Evolutionary conservation across 2,113 vertebrate species (phyloP).

Genomic region (Orcinus orca): DNA sequence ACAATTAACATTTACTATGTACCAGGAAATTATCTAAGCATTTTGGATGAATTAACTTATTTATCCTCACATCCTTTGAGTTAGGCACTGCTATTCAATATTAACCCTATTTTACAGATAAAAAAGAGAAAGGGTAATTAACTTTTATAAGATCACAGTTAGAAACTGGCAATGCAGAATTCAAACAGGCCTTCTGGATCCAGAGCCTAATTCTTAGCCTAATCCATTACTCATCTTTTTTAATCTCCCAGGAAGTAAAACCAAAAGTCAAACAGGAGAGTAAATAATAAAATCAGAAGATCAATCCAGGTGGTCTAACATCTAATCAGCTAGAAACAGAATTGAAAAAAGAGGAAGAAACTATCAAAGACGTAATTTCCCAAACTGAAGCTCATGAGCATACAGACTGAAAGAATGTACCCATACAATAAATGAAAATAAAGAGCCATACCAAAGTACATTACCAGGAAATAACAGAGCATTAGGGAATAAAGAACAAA

Average conservation of each 20-base stretch:
- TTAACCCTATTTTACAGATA: background rate
- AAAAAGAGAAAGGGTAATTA: background rate
- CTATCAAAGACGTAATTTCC: background rate
- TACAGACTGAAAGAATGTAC: background rate
- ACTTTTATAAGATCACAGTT: background rate
- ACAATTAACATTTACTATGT: background rate
- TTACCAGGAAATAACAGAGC: background rate
- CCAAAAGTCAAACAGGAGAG: background rate
- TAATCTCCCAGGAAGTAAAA: background rate
- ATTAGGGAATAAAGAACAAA: background rate
- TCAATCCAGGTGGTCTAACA: background rate
- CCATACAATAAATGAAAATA: background rate
- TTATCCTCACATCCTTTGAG: background rate
- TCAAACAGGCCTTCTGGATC: background rate
- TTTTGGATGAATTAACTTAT: background rate
- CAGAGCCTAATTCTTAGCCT: background rate
- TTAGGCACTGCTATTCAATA: background rate
- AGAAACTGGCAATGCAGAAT: background rate
- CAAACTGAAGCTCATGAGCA: background rate
- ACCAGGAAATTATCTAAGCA: conserved; percentile 4
- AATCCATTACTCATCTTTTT: background rate
- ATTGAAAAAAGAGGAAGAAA: background rate
- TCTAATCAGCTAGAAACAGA: background rate
- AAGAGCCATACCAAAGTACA: background rate
- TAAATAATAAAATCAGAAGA: conserved; percentile 24